Evolutionary conservation across 1,140 invertebrate species (phyloP).

Genomic region (Papilio xuthus): DNA sequence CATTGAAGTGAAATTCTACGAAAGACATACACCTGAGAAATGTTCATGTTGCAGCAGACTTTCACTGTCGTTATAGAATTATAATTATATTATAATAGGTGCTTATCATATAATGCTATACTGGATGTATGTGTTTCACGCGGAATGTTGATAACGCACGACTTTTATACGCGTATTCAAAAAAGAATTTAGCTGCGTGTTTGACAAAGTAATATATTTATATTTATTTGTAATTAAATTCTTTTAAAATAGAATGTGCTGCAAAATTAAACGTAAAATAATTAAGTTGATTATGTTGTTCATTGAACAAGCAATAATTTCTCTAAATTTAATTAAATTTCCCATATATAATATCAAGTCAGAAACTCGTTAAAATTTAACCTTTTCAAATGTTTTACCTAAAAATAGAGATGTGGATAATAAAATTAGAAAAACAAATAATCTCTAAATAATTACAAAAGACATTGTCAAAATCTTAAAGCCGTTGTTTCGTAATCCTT

Average conservation of each 20-base stretch:
- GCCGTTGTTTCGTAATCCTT: background rate
- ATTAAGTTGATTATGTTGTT: background rate
- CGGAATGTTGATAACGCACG: background rate
- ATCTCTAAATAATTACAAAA: background rate
- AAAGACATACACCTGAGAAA: background rate
- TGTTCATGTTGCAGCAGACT: too few relatives aligned
- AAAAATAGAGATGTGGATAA: too few relatives aligned
- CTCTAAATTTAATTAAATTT: too few relatives aligned
- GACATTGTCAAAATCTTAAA: background rate
- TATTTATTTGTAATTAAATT: background rate
- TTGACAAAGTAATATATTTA: background rate
- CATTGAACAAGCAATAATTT: too few relatives aligned
- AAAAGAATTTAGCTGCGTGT: constrained; percentile 1
- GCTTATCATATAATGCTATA: too few relatives aligned
- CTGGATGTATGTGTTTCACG: too few relatives aligned
- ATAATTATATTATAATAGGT: too few relatives aligned
- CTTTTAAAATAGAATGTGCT: background rate
- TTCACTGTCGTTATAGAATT: too few relatives aligned
- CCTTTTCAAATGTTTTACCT: too few relatives aligned
- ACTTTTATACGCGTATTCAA: background rate
- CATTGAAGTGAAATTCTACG: background rate
- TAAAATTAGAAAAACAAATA: too few relatives aligned
- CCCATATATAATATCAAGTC: too few relatives aligned
- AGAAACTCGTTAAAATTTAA: too few relatives aligned
- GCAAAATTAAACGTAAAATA: background rate